Evolutionary conservation across 2,113 vertebrate genomes (phyloP), one percentile per base, ranked within the genome.

Genomic region (Physeter macrocephalus): DNA sequence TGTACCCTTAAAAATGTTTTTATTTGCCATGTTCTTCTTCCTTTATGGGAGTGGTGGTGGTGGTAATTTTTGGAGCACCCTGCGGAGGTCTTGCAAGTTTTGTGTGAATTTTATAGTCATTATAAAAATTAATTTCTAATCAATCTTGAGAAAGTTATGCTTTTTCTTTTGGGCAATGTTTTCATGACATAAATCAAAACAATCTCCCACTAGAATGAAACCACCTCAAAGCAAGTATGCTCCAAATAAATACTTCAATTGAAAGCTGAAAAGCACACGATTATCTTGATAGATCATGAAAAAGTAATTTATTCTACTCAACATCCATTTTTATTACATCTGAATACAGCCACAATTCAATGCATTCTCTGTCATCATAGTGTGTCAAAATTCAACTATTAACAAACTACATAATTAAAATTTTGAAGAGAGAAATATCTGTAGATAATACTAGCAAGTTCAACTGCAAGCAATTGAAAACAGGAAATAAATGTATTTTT

Each of bases 271-370:
- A 92, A 67, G 3, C 2, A 72, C 7, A 3, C 36, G 4, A 66
- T 91, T 46, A 49, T 86, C 15, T 86, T 62, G 61, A 62, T 74
- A 67, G 41, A 39, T 85, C 5, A 72, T 23, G 17, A 21, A 27
- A 5, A 93, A 87, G 8, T 71, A 46, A 61, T 77, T 49, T 39
- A 75, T 25, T 34, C 11, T 64, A 77, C n/a, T 92, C 15, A 52
- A 52, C 1, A 71, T 36, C 4, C 29, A 61, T 86, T 92, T 75
- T 94, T 8, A 93, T 66, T 90, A 94, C 94, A 17, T 88, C 9
- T 83, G 4, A 95, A 88, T 61, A 54, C 1, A 86, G 10, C 8
- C 74, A 13, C 6, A 54, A 41, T 36, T 77, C 25, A 14, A 21
- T 85, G 8, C 2, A 62, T 74, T 78, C 17, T 86, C 13, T 64